phyloP scores from a whole-genome alignment of 2,888 invertebrate genomes.

The Drosophila hamatofila region DNA sequence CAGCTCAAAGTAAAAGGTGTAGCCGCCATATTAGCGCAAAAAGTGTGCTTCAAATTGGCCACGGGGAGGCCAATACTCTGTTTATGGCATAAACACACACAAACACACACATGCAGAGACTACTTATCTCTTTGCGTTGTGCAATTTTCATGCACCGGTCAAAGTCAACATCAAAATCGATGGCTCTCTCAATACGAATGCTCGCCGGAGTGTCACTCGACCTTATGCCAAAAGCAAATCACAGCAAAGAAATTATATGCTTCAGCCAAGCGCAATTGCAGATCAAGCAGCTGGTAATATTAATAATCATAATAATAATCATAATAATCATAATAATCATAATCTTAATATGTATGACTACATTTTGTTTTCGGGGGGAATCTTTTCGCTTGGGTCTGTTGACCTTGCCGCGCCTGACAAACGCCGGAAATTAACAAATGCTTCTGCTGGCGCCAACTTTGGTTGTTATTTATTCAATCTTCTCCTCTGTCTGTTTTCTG shows the following conservation, averaged over 20 bases:
- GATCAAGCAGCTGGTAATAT: not conserved
- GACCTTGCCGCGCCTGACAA: conserved; percentile 66
- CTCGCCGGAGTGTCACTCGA: conserved; percentile 75
- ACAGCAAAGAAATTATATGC: conserved; percentile 71
- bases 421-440: conserved; percentile 75
- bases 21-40: conserved; percentile 74
- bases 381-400: conserved; percentile 38
- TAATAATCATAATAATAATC: not conserved
- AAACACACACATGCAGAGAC: conserved; percentile 11
- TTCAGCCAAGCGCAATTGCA: conserved; percentile 30
- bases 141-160: conserved; percentile 72
- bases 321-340: not conserved
- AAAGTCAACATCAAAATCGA: conserved; percentile 70
- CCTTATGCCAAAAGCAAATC: conserved; percentile 56
- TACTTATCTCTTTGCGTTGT: conserved; percentile 46
- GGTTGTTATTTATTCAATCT: conserved; percentile 22
- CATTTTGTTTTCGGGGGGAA: conserved; percentile 4
- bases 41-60: conserved; percentile 79
- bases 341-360: conserved; percentile 12
- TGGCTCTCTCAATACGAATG: conserved; percentile 41
- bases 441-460: conserved; percentile 51
- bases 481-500: conserved; percentile 2
- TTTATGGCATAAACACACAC: conserved; percentile 60
- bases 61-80: conserved; percentile 76
- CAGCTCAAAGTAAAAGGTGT: conserved; percentile 73